Evolutionary conservation across 2,888 invertebrate genomes (phyloP).

Genomic region (Beris morrisii): DNA sequence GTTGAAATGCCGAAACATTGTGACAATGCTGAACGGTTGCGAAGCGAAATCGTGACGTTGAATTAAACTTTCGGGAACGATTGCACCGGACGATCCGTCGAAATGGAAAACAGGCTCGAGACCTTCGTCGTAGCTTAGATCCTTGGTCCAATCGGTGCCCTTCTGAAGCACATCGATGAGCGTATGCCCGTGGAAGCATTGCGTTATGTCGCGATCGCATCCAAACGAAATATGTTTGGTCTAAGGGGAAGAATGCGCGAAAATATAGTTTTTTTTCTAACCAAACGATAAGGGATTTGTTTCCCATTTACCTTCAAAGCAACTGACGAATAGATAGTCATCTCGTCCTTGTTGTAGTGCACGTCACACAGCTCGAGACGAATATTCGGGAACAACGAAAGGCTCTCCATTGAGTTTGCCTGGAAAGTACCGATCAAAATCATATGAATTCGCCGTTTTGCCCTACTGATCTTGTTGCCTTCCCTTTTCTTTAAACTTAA

Average conservation of each 20-base stretch:
- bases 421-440: constrained; percentile 37
- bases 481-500: neutral
- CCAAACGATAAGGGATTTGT: neutral
- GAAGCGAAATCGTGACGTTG: constrained; percentile 68
- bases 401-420: constrained; percentile 51
- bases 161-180: constrained; percentile 51
- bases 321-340: constrained; percentile 52
- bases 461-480: neutral
- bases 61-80: constrained; percentile 76
- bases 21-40: constrained; percentile 84
- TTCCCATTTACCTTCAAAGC: constrained; percentile 48
- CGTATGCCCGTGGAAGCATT: constrained; percentile 48
- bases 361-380: constrained; percentile 56
- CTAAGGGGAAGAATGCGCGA: constrained; percentile 42
- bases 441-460: neutral
- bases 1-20: constrained; percentile 93
- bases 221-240: constrained; percentile 86
- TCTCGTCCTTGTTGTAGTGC: constrained; percentile 51
- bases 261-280: neutral
- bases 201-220: constrained; percentile 79
- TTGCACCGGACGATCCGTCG: constrained; percentile 89
- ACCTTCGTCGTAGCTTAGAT: constrained; percentile 80
- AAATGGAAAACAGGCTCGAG: constrained; percentile 94
- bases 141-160: constrained; percentile 79
- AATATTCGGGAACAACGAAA: constrained; percentile 54